Conservation (phyloP, 2,888 invertebrate genomes). For the Mimas tiliae region DNA sequence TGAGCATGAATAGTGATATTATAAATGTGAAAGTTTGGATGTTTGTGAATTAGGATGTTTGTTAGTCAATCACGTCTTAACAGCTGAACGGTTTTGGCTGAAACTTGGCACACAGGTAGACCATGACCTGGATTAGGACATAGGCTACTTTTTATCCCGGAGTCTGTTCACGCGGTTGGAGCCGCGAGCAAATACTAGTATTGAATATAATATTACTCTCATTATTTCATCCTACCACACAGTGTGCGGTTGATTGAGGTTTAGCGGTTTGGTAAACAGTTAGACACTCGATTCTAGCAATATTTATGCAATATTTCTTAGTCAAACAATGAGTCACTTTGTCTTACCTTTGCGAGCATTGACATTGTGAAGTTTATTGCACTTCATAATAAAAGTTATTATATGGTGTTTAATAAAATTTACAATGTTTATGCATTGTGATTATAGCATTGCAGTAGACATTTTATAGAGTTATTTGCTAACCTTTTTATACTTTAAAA, state of each 20-base stretch:
- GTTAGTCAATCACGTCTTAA: no score
- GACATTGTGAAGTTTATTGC: slow-evolving; percentile 71
- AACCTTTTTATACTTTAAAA: no score
- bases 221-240: slow-evolving; percentile 23
- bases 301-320: slow-evolving; percentile 59
- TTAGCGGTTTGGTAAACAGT: slow-evolving; percentile 54
- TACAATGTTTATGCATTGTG: background rate
- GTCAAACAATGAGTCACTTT: slow-evolving; percentile 64
- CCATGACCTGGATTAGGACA: no score
- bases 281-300: slow-evolving; percentile 43
- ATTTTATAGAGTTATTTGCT: background rate
- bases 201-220: background rate
- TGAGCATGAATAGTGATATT: no score
- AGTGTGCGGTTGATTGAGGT: slow-evolving; percentile 23
- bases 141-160: no score
- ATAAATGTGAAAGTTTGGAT: no score
- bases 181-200: no score
- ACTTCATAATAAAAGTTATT: slow-evolving; percentile 40
- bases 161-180: no score
- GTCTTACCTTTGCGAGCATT: slow-evolving; percentile 58
- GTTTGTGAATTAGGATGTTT: no score
- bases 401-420: slow-evolving; percentile 20
- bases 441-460: background rate
- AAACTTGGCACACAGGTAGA: no score
- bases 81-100: no score